Evolutionary conservation across 2,888 invertebrate species (phyloP), one percentile per base, ranked within the genome.

Genomic region (Ephialtes manifestator): DNA sequence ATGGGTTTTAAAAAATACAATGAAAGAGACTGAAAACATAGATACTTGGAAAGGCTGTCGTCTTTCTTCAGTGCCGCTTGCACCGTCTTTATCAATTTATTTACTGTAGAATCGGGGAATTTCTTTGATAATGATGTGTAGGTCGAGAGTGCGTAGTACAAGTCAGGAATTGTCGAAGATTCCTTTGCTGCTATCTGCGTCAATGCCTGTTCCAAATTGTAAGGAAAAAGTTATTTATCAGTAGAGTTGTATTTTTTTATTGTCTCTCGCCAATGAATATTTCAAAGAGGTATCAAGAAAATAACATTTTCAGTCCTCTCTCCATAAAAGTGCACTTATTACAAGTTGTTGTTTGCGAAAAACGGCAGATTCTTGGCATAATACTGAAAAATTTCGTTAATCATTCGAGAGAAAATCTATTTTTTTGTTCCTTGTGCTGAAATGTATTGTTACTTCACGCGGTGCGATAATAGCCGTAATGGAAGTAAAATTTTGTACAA

Each of bases 21-120:
- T 28, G 31, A 13, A 63, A n/a, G 24, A 43, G 8, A 24, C 7
- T n/a, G 8, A 58, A 63, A 65, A 76, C 51, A 71, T 58, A 87
- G 95, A 94, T 93, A 97, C 97, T 96, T 96, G 60, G 95, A 95
- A 24, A 97, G 95, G 84, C 97, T 96, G 91, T 98, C 98, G 94
- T 99, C 98, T 90, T 97, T 97, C 93, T 98, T 98, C 85, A 99
- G 94, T 85, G 96, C 95, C 83, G 96, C 96, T 91, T 97, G 96
- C 48, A 98, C 94, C 87, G 96, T 96, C 93, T 97, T 97, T 1
- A 96, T 95, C 28, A 97, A 95, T 93, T 97, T 97, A 31, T 96
- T 95, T 63, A 96, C 95, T 89, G 87, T 89, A 0, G 90, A 83
- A n/a, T 96, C 96, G 82, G 95, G 94, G 58, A 96, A 92, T 4